Conservation (phyloP, 2,113 vertebrate species). For the Calcarius ornatus region DNA sequence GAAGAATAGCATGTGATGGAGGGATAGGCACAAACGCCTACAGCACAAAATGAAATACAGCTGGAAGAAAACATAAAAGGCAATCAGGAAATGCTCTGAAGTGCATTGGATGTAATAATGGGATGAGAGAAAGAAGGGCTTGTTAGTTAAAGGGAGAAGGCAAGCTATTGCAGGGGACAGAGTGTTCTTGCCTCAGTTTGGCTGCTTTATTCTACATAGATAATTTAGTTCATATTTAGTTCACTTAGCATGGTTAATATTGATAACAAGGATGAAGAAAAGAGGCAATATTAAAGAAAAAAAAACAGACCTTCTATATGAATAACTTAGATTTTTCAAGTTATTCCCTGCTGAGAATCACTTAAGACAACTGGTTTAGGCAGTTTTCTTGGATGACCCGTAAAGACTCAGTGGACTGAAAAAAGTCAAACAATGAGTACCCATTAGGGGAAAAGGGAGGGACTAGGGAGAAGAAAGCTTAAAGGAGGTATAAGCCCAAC, state of each 20-base stretch:
- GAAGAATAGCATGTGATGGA: constrained; percentile 16
- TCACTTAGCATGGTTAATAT: not conserved
- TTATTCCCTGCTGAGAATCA: not conserved
- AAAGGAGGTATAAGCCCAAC: not conserved
- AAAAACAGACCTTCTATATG: not conserved
- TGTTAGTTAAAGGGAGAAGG: not conserved
- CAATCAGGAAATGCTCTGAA: constrained; percentile 19
- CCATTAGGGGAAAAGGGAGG: rapidly evolving
- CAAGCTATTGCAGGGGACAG: not conserved
- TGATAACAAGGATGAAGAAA: not conserved
- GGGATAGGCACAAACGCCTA: not conserved
- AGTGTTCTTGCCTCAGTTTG: not conserved
- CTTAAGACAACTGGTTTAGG: not conserved
- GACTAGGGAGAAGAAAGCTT: not conserved
- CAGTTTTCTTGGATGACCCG: rapidly evolving
- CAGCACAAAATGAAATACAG: not conserved
- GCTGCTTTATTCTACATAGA: not conserved
- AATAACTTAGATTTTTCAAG: not conserved
- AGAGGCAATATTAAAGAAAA: not conserved
- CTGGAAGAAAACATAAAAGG: constrained; percentile 18
- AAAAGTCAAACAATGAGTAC: not conserved
- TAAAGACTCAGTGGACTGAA: not conserved
- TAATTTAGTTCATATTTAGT: not conserved
- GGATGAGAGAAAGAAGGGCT: not conserved
- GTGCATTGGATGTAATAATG: not conserved